phyloP scores from a whole-genome alignment of 2,888 invertebrate species.

The Ormyrus labotus region DNA sequence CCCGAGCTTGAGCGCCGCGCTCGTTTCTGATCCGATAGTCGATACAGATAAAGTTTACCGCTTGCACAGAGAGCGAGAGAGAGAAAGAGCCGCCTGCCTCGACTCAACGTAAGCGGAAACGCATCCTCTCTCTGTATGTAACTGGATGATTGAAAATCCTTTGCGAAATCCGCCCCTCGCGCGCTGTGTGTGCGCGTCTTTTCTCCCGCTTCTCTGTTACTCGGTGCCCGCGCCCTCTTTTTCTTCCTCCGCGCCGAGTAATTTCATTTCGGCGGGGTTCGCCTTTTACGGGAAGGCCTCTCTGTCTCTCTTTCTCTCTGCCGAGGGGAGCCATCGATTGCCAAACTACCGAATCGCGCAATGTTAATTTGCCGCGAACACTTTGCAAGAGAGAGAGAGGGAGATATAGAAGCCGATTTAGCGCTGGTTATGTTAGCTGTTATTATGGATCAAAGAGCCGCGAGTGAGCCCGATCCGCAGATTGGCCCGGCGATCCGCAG shows the following conservation, averaged over 20 bases:
- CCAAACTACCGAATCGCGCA: not conserved
- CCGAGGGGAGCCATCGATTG: conserved; percentile 21
- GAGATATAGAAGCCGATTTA: too few species aligned
- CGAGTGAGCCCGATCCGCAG: too few species aligned
- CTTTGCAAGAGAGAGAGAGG: not conserved
- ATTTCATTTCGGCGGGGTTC: conserved; percentile 42
- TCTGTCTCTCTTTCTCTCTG: too few species aligned
- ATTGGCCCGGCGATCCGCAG: too few species aligned
- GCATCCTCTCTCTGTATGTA: conserved; percentile 29
- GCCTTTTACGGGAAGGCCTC: conserved; percentile 29
- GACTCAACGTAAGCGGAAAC: conserved; percentile 45
- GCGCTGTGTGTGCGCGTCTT: not conserved
- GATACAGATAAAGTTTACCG: conserved; percentile 60
- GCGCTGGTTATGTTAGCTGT: too few species aligned
- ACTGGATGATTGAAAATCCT: conserved; percentile 56
- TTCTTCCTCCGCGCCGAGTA: conserved; percentile 3
- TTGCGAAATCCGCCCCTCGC: conserved; percentile 30
- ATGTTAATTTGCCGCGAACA: conserved; percentile 31
- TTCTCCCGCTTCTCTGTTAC: not conserved
- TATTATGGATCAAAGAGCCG: too few species aligned
- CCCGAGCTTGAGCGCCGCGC: conserved; percentile 38
- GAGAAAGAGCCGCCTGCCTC: conserved; percentile 10
- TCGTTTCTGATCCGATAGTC: conserved; percentile 59
- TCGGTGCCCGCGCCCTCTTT: not conserved
- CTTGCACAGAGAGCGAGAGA: conserved; percentile 34